A percentile compares a stretch with the other conserved stretches of the same genome.
Evolutionary conservation across 2,888 invertebrate genomes (phyloP).

Genomic region (Icerya purchasi): DNA sequence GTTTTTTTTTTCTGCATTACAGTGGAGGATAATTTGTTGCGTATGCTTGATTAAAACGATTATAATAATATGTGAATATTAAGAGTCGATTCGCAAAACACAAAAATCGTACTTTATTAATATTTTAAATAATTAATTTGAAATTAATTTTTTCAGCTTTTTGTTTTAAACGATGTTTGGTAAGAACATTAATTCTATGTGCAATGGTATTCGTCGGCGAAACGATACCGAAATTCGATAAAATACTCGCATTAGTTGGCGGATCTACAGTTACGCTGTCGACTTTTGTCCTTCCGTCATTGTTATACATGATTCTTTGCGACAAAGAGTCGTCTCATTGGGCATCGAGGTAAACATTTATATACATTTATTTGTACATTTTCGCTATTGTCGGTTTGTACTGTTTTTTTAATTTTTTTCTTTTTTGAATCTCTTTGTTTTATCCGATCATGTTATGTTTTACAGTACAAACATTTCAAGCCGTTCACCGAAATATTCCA

Average conservation of each 20-base stretch:
- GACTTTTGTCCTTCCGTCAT: conserved; percentile 43
- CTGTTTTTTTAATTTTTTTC: too few relatives aligned
- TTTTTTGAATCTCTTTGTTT: too few relatives aligned
- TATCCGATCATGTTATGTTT: too few relatives aligned
- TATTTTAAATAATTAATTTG: neutral
- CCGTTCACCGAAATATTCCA: too few relatives aligned
- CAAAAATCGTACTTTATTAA: neutral
- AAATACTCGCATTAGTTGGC: conserved; percentile 43
- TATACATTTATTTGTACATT: too few relatives aligned
- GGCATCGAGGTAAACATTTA: conserved; percentile 29
- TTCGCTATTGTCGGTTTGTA: too few relatives aligned
- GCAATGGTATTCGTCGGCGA: conserved; percentile 41
- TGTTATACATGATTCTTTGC: conserved; percentile 40
- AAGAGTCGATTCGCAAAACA: neutral
- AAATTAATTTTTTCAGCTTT: conserved; percentile 35
- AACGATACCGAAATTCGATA: conserved; percentile 44
- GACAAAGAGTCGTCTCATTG: conserved; percentile 27
- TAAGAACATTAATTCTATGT: conserved; percentile 35
- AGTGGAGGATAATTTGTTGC: too few relatives aligned
- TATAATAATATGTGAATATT: too few relatives aligned
- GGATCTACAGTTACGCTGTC: conserved; percentile 45
- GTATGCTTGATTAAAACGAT: too few relatives aligned
- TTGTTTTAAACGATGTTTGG: conserved; percentile 33
- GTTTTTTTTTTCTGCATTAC: too few relatives aligned
- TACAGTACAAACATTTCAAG: too few relatives aligned